Conservation (phyloP, 2,113 vertebrate species). For the Phyllostomus hastatus region DNA sequence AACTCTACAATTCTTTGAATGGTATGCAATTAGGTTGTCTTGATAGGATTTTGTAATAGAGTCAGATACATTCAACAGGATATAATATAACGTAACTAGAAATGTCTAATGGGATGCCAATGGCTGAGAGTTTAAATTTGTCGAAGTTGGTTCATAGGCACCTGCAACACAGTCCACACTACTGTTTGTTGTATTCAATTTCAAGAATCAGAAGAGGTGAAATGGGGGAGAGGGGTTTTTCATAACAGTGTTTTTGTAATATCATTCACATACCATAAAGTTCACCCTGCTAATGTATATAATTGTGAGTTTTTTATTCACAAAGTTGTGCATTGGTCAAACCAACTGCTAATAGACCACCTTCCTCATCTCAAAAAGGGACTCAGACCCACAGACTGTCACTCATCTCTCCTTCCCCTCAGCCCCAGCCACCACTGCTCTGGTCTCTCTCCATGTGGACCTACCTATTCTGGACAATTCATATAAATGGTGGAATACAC, state of each 20-base stretch:
- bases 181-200: neutral
- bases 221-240: neutral
- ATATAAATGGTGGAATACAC: neutral
- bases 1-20: neutral
- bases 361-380: neutral
- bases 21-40: neutral
- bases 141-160: neutral
- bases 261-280: neutral
- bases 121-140: neutral
- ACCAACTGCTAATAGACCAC: neutral
- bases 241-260: neutral
- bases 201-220: neutral
- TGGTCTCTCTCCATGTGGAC: neutral
- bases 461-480: neutral
- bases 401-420: too few relatives aligned
- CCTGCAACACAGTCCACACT: neutral
- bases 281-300: neutral
- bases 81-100: neutral
- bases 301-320: neutral
- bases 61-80: neutral
- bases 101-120: neutral
- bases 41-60: neutral
- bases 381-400: neutral
- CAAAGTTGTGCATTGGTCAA: neutral
- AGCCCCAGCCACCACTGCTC: too few relatives aligned